A percentile compares a stretch with the other conserved stretches of the same genome.
phyloP scores from a whole-genome alignment of 2,797 vertebrate species.

The Acanthornis magna region DNA sequence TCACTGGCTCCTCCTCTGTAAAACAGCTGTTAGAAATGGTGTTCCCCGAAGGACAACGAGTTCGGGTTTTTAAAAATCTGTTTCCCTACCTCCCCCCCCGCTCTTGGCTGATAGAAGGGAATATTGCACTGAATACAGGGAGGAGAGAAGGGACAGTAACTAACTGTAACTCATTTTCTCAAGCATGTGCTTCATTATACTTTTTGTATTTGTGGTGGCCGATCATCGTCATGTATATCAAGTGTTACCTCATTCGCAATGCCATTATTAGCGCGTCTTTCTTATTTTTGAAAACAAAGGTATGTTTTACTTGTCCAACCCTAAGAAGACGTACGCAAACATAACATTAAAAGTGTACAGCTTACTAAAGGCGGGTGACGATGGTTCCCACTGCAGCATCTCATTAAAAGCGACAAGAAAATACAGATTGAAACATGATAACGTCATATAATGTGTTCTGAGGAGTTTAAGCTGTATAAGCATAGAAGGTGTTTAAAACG shows the following conservation, averaged over 20 bases:
- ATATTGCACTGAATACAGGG: neutral
- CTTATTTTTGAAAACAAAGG: neutral
- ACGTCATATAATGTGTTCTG: neutral
- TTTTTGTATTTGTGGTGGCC: neutral
- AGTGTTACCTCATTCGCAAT: neutral
- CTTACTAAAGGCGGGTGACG: neutral
- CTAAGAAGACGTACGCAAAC: neutral
- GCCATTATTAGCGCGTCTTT: rapidly evolving
- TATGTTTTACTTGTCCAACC: neutral
- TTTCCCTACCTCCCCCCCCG: rapidly evolving
- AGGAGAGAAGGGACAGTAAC: neutral
- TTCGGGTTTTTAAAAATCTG: neutral
- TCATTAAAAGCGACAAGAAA: neutral
- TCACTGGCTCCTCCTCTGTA: neutral
- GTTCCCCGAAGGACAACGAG: neutral
- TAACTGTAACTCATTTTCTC: neutral
- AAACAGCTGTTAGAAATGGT: neutral
- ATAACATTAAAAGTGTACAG: neutral
- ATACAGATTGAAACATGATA: neutral
- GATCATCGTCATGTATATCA: neutral
- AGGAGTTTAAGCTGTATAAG: neutral
- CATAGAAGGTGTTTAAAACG: neutral
- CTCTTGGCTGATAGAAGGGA: neutral
- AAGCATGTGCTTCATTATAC: neutral
- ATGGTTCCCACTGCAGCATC: neutral